Conservation (phyloP, 2,113 vertebrate species). For the Helogale parvula region DNA sequence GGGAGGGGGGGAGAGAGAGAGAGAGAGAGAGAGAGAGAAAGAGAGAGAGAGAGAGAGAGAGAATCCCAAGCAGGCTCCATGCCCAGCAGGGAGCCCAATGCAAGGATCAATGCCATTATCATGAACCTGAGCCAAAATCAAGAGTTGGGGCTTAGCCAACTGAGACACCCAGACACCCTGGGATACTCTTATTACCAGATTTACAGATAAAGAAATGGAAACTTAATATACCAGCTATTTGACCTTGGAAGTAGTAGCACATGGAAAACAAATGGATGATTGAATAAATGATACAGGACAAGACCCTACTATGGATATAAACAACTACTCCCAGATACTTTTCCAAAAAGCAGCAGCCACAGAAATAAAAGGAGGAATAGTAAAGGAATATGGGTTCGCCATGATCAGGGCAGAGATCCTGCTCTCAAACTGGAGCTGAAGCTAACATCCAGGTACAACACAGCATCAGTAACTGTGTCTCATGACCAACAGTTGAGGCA, state of each 20-base stretch:
- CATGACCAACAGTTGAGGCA: too few species aligned
- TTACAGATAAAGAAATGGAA: neutral
- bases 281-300: neutral
- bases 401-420: neutral
- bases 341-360: neutral
- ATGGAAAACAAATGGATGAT: neutral
- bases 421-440: neutral
- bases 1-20: too few species aligned
- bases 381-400: neutral
- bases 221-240: neutral
- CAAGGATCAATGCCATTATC: too few species aligned
- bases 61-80: too few species aligned
- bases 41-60: too few species aligned
- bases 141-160: too few species aligned
- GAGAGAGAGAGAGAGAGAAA: too few species aligned
- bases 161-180: too few species aligned
- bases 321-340: neutral
- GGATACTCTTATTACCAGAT: neutral
- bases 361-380: neutral
- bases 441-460: neutral
- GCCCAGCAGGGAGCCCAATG: too few species aligned
- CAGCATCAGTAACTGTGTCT: neutral
- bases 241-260: neutral
- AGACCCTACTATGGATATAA: neutral
- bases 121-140: too few species aligned